A percentile compares a stretch with the other conserved stretches of the same genome.
These are phyloP conservation scores for Agrochola macilenta DNA, from an alignment of 2,888 invertebrate genomes.

Conservation along the genomic window DNA sequence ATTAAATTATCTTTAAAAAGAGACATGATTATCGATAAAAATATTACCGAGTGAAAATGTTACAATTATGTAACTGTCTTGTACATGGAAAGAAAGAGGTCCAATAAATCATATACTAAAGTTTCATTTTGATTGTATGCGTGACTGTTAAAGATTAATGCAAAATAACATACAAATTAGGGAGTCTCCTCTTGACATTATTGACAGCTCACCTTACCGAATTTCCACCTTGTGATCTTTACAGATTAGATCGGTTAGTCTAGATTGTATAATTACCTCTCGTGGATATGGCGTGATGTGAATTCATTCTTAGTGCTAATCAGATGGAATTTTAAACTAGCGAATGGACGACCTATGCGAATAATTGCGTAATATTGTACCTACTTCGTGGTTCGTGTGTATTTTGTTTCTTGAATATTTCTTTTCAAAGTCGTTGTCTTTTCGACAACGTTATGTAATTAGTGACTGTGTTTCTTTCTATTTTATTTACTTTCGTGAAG, in stretches of 20 bases:
- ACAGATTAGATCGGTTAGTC: background rate
- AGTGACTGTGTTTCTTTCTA: background rate
- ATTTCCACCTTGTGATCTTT: background rate
- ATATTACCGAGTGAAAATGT: too few relatives aligned
- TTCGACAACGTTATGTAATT: background rate
- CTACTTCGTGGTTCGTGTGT: background rate
- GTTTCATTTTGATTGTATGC: too few relatives aligned
- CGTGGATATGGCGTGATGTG: conserved; percentile 5
- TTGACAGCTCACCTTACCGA: background rate
- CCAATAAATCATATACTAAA: too few relatives aligned
- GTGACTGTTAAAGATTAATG: too few relatives aligned
- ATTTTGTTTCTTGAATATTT: background rate
- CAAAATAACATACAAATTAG: too few relatives aligned
- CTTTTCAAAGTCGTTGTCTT: background rate
- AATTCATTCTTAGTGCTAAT: conserved; percentile 11
- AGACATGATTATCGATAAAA: too few relatives aligned
- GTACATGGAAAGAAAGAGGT: too few relatives aligned
- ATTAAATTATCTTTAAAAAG: too few relatives aligned
- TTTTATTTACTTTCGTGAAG: background rate
- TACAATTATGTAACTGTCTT: too few relatives aligned
- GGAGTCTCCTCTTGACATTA: background rate
- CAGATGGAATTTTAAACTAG: conserved; percentile 24
- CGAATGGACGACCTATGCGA: conserved; percentile 12
- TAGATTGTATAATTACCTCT: conserved; percentile 34
- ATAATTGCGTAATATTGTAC: conserved; percentile 33